Evolutionary conservation across 2,888 invertebrate genomes (phyloP).

Genomic region (Euzetes globulus): DNA sequence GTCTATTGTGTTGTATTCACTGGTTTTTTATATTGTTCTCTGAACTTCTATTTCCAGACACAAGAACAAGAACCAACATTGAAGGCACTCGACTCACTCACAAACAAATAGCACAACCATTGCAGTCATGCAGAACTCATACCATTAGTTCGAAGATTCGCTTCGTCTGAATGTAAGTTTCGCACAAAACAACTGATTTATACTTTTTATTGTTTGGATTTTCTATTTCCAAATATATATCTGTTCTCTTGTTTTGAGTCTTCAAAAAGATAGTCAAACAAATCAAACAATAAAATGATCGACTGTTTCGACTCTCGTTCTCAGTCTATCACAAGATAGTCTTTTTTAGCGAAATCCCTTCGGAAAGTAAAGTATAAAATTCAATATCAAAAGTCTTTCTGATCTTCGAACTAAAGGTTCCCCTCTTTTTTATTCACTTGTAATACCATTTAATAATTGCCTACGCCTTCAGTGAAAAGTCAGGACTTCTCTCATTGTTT

Average conservation of each 20-base stretch:
- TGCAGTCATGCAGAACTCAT: slow-evolving; percentile 15
- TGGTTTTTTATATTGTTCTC: no score
- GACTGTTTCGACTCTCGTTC: not conserved
- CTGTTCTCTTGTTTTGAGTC: not conserved
- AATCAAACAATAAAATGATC: not conserved
- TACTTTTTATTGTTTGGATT: not conserved
- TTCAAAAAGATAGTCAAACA: not conserved
- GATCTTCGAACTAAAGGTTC: not conserved
- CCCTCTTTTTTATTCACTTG: not conserved
- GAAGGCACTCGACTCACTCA: not conserved
- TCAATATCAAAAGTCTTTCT: not conserved
- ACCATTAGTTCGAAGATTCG: not conserved
- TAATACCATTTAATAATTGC: not conserved
- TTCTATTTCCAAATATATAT: no score
- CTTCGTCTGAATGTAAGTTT: not conserved
- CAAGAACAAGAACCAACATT: not conserved
- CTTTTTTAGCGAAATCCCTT: no score
- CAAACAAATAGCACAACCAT: not conserved
- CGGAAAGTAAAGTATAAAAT: not conserved
- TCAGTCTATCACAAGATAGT: no score
- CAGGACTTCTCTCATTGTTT: not conserved
- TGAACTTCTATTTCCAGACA: not conserved
- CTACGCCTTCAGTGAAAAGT: not conserved
- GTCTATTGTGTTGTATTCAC: no score
- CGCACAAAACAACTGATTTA: not conserved